Base-by-base conservation (phyloP, 2,888 invertebrate species). In the Parasteatoda lunata region DNA sequence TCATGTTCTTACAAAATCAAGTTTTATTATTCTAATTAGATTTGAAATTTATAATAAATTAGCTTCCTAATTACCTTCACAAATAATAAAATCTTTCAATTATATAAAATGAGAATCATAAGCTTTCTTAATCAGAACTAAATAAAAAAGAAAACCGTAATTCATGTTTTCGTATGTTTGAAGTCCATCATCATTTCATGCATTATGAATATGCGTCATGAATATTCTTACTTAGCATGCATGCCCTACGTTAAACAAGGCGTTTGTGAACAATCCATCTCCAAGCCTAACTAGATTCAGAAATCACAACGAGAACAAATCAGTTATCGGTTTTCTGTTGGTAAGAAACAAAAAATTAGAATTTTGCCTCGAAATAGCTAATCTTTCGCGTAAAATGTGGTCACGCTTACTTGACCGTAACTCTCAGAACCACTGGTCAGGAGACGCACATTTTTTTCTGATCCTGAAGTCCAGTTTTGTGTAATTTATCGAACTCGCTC, bases 231-330 rank as follows among this genome's bases (percentile, higher is more conserved):
- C 45, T 84, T 66, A 65, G 66, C 45, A 80, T 86, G 76, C 80
- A 77, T 72, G 84, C 48, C 68, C 52, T 11, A 59, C 47, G 7
- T 3, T 45, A 52, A 48, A 6, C 7, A 51, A 85, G 77, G 85
- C 68, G 80, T 52, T 49, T 72, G 80, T 15, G 85, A 86, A 86
- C 85, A 86, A 80, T 80, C 49, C 79, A 84, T 77, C 85, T 80
- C 48, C 15, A 51, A 47, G 49, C 64, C 65, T 70, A 85, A 85
- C 79, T 68, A 76, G 76, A 69, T 47, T 48, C 49, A 69, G 49
- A 76, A 80, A 85, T 71, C 48, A 80, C 65, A 15, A 77, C 66
- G 85, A 71, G 80, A 86, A 80, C 85, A 86, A 30, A 76, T 75
- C 79, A 59, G 52, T 79, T 79, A 78, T 79, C 79, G 47, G 75